Conservation (phyloP, 2,113 vertebrate species). For the Phaethornis superciliosus region DNA sequence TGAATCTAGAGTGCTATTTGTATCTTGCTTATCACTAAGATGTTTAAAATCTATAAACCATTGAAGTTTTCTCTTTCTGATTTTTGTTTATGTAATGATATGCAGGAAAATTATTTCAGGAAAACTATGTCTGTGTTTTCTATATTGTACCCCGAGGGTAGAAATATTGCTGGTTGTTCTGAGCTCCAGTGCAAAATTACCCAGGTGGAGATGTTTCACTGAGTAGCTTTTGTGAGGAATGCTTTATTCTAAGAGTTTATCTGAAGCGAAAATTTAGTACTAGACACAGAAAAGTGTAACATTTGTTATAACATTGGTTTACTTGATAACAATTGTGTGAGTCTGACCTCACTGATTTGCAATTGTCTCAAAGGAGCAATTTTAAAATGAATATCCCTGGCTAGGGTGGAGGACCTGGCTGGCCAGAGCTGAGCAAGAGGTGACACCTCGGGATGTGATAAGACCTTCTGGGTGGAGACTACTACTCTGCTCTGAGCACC, state of each 20-base stretch:
- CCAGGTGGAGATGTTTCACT: fast-evolving
- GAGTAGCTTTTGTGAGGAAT: not conserved
- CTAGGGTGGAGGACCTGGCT: too few relatives aligned
- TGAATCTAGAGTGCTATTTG: not conserved
- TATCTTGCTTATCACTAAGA: not conserved
- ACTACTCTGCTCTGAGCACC: too few relatives aligned
- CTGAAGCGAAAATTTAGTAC: not conserved
- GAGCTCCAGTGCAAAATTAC: not conserved
- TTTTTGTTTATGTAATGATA: conserved; percentile 1
- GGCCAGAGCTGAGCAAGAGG: too few relatives aligned
- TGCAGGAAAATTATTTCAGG: not conserved
- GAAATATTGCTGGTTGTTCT: not conserved
- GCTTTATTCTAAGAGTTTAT: not conserved
- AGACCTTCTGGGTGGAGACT: too few relatives aligned
- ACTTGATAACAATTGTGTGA: too few relatives aligned
- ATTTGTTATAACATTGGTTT: not conserved
- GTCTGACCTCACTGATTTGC: too few relatives aligned
- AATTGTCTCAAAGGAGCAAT: too few relatives aligned
- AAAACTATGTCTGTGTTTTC: conserved; percentile 7
- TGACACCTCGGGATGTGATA: too few relatives aligned
- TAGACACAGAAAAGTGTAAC: not conserved
- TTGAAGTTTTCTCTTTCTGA: not conserved
- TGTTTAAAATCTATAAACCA: not conserved
- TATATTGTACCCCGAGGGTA: not conserved
- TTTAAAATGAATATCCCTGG: too few relatives aligned